Conservation (phyloP, 2,888 invertebrate species). For the Chaitophorus viminalis region DNA sequence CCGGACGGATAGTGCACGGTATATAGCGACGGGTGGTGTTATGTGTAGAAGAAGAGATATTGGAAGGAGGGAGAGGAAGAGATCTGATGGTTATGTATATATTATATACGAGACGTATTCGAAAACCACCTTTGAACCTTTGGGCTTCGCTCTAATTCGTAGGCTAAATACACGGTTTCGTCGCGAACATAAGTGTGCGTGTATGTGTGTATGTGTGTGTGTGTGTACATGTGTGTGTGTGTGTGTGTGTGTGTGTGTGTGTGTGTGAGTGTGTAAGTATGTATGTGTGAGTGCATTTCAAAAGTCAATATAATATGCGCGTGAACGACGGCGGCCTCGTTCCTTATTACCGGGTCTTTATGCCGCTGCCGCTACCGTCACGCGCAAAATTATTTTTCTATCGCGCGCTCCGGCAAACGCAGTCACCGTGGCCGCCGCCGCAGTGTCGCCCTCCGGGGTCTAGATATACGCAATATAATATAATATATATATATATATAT, state of each 20-base stretch:
- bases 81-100: neutral
- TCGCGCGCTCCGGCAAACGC: constrained; percentile 16
- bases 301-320: constrained; percentile 27
- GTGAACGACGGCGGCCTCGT: constrained; percentile 1
- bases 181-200: neutral
- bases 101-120: neutral
- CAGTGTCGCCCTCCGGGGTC: constrained; percentile 1
- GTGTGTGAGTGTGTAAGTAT: no score
- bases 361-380: neutral
- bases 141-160: neutral
- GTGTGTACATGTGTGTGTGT: neutral
- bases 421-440: neutral
- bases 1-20: no score
- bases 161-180: neutral
- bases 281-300: neutral
- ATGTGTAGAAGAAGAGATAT: neutral
- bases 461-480: no score
- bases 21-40: accelerated
- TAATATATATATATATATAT: no score
- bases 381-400: constrained; percentile 35
- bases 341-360: neutral
- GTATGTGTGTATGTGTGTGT: no score
- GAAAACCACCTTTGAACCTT: constrained; percentile 25
- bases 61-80: neutral
- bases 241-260: neutral